phyloP scores from a whole-genome alignment of 2,888 invertebrate species.

The Salticus scenicus region DNA sequence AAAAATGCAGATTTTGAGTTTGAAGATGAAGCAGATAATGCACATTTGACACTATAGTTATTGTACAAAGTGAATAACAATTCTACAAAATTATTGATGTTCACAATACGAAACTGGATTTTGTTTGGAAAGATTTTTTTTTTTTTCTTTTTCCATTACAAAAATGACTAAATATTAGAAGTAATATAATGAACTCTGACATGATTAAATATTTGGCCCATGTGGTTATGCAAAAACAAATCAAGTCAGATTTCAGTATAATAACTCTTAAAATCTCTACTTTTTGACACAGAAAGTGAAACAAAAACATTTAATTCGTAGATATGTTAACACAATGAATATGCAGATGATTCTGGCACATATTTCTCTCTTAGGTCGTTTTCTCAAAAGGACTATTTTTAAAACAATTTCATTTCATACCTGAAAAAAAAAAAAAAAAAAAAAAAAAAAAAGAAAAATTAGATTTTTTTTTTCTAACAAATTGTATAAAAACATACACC shows the following conservation, averaged over 20 bases:
- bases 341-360: conserved; percentile 34
- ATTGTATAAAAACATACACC: too few species aligned
- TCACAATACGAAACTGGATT: not conserved
- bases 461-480: not conserved
- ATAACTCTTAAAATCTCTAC: not conserved
- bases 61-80: not conserved
- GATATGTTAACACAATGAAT: conserved; percentile 8
- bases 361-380: not conserved
- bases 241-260: not conserved
- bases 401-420: conserved; percentile 67
- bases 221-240: not conserved
- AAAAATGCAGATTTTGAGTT: conserved; percentile 19
- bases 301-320: not conserved
- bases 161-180: not conserved
- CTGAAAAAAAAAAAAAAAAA: conserved; percentile 27
- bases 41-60: conserved; percentile 31
- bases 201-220: not conserved
- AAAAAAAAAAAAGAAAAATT: not conserved
- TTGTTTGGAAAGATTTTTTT: not conserved
- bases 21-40: not conserved
- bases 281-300: not conserved
- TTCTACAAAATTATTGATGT: not conserved
- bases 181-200: not conserved
- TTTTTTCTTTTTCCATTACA: too few species aligned
- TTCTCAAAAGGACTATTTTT: conserved; percentile 7